Conservation (phyloP, 92 coral and sea anemone species). For the Desmophyllum pertusum region DNA sequence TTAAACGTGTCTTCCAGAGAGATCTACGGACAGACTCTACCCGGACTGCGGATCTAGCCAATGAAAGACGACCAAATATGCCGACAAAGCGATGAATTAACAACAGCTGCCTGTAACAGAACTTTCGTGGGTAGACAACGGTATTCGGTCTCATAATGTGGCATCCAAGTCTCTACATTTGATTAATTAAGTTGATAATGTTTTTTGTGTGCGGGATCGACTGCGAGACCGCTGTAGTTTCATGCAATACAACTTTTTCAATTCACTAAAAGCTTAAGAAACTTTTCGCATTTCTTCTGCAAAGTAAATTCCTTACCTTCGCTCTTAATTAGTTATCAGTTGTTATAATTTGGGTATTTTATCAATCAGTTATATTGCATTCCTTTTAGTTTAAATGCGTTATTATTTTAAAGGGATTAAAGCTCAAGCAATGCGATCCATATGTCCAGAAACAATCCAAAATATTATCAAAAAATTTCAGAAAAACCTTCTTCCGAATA, state of each 20-base stretch:
- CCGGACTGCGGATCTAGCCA: background rate
- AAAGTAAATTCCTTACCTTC: background rate
- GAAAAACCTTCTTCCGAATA: background rate
- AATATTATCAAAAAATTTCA: background rate
- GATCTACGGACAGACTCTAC: background rate
- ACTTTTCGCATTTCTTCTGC: background rate
- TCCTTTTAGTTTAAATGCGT: background rate
- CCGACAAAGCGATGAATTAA: slow-evolving; percentile 41
- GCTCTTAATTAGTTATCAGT: background rate
- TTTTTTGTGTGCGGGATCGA: background rate
- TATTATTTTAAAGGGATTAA: background rate
- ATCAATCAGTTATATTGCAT: background rate
- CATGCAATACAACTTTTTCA: background rate
- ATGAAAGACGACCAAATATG: slow-evolving; percentile 13
- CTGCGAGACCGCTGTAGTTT: background rate
- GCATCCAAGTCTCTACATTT: background rate
- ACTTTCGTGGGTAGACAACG: background rate
- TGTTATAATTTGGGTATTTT: background rate
- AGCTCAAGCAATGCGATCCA: background rate
- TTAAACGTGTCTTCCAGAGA: slow-evolving; percentile 5
- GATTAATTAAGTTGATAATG: background rate
- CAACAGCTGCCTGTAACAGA: slow-evolving; percentile 16
- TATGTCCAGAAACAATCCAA: background rate
- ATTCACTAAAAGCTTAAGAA: background rate
- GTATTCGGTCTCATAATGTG: background rate